These are phyloP conservation scores for Sparidentex hasta DNA, from an alignment of 2,797 vertebrate genomes.

Conservation along the genomic window DNA sequence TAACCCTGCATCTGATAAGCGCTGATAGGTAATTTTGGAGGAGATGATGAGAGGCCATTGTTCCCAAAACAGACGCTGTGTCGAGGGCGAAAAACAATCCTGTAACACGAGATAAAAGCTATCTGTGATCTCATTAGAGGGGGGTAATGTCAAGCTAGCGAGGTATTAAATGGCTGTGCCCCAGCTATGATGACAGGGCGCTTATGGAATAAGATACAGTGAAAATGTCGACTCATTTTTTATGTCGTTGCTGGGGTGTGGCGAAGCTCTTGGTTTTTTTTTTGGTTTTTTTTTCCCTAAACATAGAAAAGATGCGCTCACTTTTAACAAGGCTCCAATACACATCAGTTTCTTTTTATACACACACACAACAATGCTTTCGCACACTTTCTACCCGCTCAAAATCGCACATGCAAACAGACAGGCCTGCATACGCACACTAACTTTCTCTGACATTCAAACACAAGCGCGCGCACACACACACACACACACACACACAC, in stretches of 20 bases:
- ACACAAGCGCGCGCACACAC: background rate
- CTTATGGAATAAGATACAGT: conserved; percentile 70
- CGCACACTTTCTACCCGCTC: background rate
- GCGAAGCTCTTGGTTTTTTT: background rate
- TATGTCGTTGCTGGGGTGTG: conserved; percentile 15
- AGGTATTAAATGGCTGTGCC: conserved; percentile 73
- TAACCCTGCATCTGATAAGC: conserved; percentile 65
- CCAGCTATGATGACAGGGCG: conserved; percentile 71
- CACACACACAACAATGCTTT: background rate
- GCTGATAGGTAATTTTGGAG: conserved; percentile 70
- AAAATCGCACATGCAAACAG: conserved; percentile 12
- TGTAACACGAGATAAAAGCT: conserved; percentile 77
- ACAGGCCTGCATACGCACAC: conserved; percentile 8
- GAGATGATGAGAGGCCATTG: conserved; percentile 69
- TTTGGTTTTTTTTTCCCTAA: background rate
- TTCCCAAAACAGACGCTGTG: conserved; percentile 71
- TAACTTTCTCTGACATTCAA: conserved; percentile 45
- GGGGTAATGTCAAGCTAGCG: conserved; percentile 73
- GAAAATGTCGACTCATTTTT: conserved; percentile 62
- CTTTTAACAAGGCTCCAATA: background rate
- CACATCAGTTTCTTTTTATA: background rate
- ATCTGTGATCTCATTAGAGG: conserved; percentile 81
- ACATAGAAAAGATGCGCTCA: background rate
- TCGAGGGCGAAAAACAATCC: conserved; percentile 78
- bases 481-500: conserved; percentile 15